Evolutionary conservation across 2,113 vertebrate species (phyloP), one percentile per base, ranked within the genome.

Genomic region (Cnemophilus loriae): DNA sequence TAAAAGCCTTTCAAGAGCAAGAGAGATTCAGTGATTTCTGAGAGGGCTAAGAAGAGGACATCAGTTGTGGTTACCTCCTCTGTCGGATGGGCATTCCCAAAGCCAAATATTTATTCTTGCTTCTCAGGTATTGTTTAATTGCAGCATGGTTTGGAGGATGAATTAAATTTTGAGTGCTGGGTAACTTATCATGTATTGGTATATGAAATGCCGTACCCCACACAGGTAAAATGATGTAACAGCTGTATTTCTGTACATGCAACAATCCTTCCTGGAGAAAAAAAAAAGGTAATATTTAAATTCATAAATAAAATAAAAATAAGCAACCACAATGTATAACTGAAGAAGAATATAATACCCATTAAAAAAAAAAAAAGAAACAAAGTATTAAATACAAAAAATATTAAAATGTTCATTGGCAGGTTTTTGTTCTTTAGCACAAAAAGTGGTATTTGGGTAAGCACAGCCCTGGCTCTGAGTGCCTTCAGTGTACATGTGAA

Each of bases 281-380:
- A 75, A 82, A 55, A 67, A 22, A 11, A 8, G 24, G 7, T 56
- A 85, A 55, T 32, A 57, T 33, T 82, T 59, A 70, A 87, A 85
- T 50, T 7, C 22, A 59, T 42, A 28, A 81, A 53, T 32, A 49
- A 69, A 84, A 22, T 10, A 22, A 47, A 78, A 83, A 18, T 9
- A 4, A 92, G 11, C 7, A 61, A 49, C 22, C 4, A 37, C 0
- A 0, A n/a, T 28, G 12, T 61, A 28, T 56, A 89, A 33, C 16
- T 35, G 26, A 86, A 70, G 19, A 64, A 73, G 17, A 73, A 69
- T 83, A 64, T 71, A 85, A 79, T n/a, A 67, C 5, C 11, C 17
- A 67, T n/a, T 2, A 6, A 63, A 76, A 75, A 87, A 6, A 63
- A 76, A 75, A 87, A 94, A 69, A 42, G 18, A 84, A 84, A 60